Evolutionary conservation across 2,113 vertebrate genomes (phyloP).

Genomic region (Oreochromis niloticus): DNA sequence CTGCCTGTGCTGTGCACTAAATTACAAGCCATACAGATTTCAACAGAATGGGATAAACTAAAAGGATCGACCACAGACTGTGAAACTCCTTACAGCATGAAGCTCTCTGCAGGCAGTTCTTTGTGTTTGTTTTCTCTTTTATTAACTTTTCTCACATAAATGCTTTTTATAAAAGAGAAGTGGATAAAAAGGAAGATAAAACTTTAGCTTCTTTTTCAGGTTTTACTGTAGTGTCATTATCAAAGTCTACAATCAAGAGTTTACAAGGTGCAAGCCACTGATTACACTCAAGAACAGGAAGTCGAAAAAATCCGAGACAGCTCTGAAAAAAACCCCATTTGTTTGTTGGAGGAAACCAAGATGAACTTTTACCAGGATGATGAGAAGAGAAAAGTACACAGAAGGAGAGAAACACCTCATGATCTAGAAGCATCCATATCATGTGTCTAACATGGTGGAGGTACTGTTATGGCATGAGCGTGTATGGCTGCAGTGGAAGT

Average conservation of each 20-base stretch:
- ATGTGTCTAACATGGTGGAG: background rate
- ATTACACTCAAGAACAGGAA: background rate
- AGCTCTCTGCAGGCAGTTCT: background rate
- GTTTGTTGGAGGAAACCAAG: background rate
- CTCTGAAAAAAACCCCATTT: background rate
- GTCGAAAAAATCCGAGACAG: rapidly evolving
- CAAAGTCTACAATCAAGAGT: background rate
- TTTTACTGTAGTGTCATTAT: rapidly evolving
- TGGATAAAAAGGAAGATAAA: background rate
- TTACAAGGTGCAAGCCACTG: background rate
- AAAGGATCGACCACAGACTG: background rate
- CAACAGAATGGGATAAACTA: rapidly evolving
- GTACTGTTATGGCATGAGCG: background rate
- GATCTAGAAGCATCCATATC: background rate
- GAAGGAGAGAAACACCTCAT: background rate
- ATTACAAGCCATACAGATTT: background rate
- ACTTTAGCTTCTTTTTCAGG: background rate
- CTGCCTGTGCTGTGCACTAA: background rate
- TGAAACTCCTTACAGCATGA: background rate
- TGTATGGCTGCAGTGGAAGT: background rate
- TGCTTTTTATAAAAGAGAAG: background rate
- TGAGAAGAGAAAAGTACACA: background rate
- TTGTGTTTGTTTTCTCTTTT: background rate
- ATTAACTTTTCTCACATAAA: background rate
- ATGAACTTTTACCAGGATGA: background rate